Percentiles rank a stretch among this genome's conserved stretches.
Evolutionary conservation across 92 coral and sea anemone genomes (phyloP).

Genomic region (Heteractis magnifica): DNA sequence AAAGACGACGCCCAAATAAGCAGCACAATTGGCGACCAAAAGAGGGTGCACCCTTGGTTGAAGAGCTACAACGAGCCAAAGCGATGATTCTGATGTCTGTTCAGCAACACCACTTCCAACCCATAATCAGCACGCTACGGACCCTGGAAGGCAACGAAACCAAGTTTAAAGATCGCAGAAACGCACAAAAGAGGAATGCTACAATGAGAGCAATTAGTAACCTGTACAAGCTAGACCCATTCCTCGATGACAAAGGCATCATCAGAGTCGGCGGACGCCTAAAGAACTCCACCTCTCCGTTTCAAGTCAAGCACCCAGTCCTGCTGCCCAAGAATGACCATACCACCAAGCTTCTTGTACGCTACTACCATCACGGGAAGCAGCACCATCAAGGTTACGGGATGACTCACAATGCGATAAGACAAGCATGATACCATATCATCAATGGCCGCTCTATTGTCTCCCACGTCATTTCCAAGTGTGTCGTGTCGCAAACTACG

Average conservation of each 20-base stretch:
- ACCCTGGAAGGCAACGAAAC: constrained; percentile 35
- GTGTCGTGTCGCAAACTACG: constrained; percentile 38
- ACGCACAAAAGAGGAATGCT: constrained; percentile 25
- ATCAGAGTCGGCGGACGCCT: constrained; percentile 36
- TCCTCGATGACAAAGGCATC: constrained; percentile 30
- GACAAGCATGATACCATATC: constrained; percentile 32
- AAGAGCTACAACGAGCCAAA: constrained; percentile 22
- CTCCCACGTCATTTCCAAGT: constrained; percentile 23
- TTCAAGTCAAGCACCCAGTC: constrained; percentile 28
- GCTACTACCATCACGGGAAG: constrained; percentile 37
- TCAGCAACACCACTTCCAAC: constrained; percentile 9
- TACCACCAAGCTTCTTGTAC: constrained; percentile 16
- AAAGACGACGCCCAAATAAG: constrained; percentile 20
- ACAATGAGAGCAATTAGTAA: constrained; percentile 13
- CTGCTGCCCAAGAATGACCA: constrained; percentile 22
- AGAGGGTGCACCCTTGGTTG: constrained; percentile 6
- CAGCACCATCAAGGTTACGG: constrained; percentile 37
- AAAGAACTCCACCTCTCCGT: constrained; percentile 11
- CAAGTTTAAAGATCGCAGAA: constrained; percentile 27
- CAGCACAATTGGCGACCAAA: constrained; percentile 46
- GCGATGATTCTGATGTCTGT: constrained; percentile 18
- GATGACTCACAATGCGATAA: constrained; percentile 37
- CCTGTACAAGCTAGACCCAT: constrained; percentile 34
- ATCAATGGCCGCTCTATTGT: constrained; percentile 35
- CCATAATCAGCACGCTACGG: constrained; percentile 16